phyloP scores from a whole-genome alignment of 2,888 invertebrate genomes.

The Papilio gigon region DNA sequence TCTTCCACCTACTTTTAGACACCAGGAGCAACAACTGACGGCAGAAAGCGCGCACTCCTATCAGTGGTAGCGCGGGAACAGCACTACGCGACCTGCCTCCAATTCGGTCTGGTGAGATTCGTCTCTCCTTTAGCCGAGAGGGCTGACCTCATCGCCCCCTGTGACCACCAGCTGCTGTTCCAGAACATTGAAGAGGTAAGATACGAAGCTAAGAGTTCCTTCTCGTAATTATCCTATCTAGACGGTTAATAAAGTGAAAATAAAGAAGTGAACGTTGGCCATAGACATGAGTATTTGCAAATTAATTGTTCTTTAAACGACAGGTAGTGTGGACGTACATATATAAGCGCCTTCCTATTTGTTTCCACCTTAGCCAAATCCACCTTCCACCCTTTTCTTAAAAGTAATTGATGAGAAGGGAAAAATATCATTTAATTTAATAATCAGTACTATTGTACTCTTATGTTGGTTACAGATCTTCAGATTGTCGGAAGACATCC shows the following conservation, averaged over 20 bases:
- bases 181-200: slow-evolving; percentile 92
- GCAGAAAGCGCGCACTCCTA: slow-evolving; percentile 87
- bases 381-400: too few species aligned
- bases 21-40: slow-evolving; percentile 77
- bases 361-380: too few species aligned
- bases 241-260: too few species aligned
- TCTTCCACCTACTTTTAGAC: slow-evolving; percentile 63
- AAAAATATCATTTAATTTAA: too few species aligned
- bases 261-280: too few species aligned
- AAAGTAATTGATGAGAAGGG: too few species aligned
- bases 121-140: slow-evolving; percentile 88
- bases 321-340: too few species aligned
- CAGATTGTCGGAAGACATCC: slow-evolving; percentile 90
- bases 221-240: too few species aligned
- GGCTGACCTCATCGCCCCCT: slow-evolving; percentile 88
- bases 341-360: too few species aligned
- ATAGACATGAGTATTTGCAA: too few species aligned
- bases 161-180: slow-evolving; percentile 90
- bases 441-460: neutral
- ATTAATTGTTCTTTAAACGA: too few species aligned
- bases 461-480: slow-evolving; percentile 79
- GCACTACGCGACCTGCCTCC: slow-evolving; percentile 89
- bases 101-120: slow-evolving; percentile 90
- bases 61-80: slow-evolving; percentile 90
- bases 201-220: neutral